Percentiles rank a stretch among this genome's conserved stretches.
These are phyloP conservation scores for Panzeria rudis DNA, from an alignment of 2,888 invertebrate species.

Conservation along the genomic window DNA sequence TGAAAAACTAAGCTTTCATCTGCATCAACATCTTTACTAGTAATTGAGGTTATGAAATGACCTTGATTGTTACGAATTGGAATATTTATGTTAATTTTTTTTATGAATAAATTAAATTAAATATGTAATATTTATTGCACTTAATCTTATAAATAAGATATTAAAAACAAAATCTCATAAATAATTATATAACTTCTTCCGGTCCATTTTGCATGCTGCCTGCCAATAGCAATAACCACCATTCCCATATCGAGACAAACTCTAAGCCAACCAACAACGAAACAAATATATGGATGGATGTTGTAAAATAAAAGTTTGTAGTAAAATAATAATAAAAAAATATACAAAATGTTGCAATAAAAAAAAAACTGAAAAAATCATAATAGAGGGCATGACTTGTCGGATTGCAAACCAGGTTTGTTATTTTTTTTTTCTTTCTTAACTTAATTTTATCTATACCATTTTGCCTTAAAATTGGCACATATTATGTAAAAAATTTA, in stretches of 20 bases:
- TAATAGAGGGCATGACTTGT: conserved; percentile 67
- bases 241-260: not conserved
- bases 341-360: conserved; percentile 61
- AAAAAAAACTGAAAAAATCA: conserved; percentile 48
- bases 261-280: not conserved
- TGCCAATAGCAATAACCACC: not conserved
- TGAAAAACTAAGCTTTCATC: conserved; percentile 5
- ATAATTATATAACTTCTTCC: conserved; percentile 38
- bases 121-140: conserved; percentile 9
- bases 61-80: conserved; percentile 24
- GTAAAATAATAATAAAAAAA: conserved; percentile 36
- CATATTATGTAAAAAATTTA: conserved; percentile 68
- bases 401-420: conserved; percentile 60
- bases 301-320: conserved; percentile 2
- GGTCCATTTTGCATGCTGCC: conserved; percentile 32
- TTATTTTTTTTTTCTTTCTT: conserved; percentile 21
- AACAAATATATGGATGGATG: not conserved
- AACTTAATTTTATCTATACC: conserved; percentile 30
- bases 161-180: not conserved
- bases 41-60: conserved; percentile 8
- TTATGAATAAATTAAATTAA: not conserved
- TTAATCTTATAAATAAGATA: not conserved
- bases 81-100: not conserved
- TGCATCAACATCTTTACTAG: not conserved
- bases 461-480: conserved; percentile 64